Evolutionary conservation across 2,113 vertebrate species (phyloP).

Genomic region (Cyprinus carpio): DNA sequence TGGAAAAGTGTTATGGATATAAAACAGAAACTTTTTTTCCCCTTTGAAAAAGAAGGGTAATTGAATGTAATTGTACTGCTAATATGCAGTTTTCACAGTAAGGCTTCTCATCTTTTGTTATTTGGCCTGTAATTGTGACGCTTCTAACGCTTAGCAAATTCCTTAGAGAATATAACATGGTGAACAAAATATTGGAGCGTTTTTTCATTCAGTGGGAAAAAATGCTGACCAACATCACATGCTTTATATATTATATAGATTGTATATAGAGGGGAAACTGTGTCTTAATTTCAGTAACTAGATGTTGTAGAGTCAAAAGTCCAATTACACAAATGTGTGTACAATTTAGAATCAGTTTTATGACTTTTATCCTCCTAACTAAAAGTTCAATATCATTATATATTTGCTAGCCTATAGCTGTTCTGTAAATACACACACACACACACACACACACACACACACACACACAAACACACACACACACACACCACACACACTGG

Average conservation of each 20-base stretch:
- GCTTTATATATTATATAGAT: too few relatives aligned
- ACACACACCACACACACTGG: too few relatives aligned
- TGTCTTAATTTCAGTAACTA: too few relatives aligned
- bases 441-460: too few relatives aligned
- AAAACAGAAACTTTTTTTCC: slow-evolving; percentile 24
- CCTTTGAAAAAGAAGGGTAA: slow-evolving; percentile 14
- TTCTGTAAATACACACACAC: neutral
- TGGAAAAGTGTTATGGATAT: slow-evolving; percentile 7
- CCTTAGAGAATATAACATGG: neutral
- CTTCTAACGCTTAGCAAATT: neutral
- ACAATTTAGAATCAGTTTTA: too few relatives aligned
- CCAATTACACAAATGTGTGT: too few relatives aligned
- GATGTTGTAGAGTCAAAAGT: too few relatives aligned
- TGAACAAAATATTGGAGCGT: neutral
- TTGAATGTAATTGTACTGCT: slow-evolving; percentile 20
- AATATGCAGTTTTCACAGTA: neutral
- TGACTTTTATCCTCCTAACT: neutral
- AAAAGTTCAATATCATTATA: too few relatives aligned
- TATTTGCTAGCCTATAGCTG: neutral
- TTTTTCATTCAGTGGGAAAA: too few relatives aligned
- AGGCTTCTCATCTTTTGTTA: neutral
- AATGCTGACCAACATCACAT: too few relatives aligned
- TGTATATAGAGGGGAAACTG: too few relatives aligned
- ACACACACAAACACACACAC: too few relatives aligned
- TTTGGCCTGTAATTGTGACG: neutral